These are phyloP conservation scores for Anolis apletophallus DNA, from an alignment of 2,797 vertebrate genomes.

Conservation along the genomic window DNA sequence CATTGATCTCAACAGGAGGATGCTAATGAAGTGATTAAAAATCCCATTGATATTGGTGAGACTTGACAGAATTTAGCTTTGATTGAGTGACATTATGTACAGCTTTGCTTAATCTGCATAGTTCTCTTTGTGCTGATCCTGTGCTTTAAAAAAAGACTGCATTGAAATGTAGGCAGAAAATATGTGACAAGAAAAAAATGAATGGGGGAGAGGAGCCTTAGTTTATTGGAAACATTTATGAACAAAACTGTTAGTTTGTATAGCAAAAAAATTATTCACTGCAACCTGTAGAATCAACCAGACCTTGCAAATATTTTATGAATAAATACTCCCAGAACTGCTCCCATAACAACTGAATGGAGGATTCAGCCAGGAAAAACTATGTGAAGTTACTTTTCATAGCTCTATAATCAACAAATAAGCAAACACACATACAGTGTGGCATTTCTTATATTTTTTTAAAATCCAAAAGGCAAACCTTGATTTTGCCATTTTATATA, in stretches of 20 bases:
- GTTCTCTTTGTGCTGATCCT: not conserved
- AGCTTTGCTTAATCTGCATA: constrained; percentile 8
- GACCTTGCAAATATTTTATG: no score
- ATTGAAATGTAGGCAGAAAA: not conserved
- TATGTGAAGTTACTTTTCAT: not conserved
- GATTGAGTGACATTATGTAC: not conserved
- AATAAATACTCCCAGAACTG: no score
- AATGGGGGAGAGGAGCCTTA: not conserved
- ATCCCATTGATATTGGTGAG: not conserved
- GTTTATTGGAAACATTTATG: not conserved
- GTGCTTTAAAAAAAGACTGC: not conserved
- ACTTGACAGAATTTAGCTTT: not conserved
- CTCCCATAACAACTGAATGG: no score
- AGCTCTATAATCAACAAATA: not conserved
- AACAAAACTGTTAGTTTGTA: not conserved
- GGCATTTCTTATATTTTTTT: no score
- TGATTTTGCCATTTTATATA: no score
- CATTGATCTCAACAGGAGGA: not conserved
- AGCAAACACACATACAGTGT: not conserved
- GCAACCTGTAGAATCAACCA: not conserved
- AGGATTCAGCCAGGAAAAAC: no score
- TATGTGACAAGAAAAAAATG: not conserved
- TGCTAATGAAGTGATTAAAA: not conserved
- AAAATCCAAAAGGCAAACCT: no score
- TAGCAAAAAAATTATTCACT: not conserved